A percentile compares a stretch with the other conserved stretches of the same genome.
Evolutionary conservation across 2,113 vertebrate genomes (phyloP).

Genomic region (Pygoscelis adeliae): DNA sequence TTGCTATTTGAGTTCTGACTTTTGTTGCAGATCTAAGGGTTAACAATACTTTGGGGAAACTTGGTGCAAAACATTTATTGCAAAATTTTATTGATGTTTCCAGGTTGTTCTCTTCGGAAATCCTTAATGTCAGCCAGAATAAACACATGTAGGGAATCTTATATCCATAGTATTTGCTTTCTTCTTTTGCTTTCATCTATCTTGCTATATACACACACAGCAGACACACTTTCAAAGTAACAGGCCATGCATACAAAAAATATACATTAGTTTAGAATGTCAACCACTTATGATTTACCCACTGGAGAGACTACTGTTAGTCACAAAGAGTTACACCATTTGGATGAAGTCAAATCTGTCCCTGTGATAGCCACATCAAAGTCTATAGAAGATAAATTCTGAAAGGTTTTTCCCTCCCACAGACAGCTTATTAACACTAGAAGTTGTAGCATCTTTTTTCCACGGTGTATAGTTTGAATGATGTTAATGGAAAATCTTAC

Average conservation of each 20-base stretch:
- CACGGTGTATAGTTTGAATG: not conserved
- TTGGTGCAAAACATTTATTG: not conserved
- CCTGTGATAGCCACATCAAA: not conserved
- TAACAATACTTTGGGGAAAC: not conserved
- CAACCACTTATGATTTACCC: not conserved
- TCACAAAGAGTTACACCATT: not conserved
- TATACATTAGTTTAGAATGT: not conserved
- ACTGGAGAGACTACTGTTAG: not conserved
- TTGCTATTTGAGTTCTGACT: not conserved
- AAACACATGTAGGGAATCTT: not conserved
- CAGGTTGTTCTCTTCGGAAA: not conserved
- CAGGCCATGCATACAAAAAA: not conserved
- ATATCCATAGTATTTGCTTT: not conserved
- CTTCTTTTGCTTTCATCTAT: not conserved
- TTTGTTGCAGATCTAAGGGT: not conserved
- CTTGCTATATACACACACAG: not conserved
- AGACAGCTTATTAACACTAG: not conserved
- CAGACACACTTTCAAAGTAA: not conserved
- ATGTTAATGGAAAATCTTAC: not conserved
- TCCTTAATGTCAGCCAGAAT: not conserved
- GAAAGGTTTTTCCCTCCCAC: not conserved
- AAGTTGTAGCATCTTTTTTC: not conserved
- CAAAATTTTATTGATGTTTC: not conserved
- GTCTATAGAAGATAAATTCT: not conserved
- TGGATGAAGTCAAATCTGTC: not conserved